Base-by-base conservation (phyloP, 1,140 invertebrate genomes). In the Caenorhabditis inopinata region DNA sequence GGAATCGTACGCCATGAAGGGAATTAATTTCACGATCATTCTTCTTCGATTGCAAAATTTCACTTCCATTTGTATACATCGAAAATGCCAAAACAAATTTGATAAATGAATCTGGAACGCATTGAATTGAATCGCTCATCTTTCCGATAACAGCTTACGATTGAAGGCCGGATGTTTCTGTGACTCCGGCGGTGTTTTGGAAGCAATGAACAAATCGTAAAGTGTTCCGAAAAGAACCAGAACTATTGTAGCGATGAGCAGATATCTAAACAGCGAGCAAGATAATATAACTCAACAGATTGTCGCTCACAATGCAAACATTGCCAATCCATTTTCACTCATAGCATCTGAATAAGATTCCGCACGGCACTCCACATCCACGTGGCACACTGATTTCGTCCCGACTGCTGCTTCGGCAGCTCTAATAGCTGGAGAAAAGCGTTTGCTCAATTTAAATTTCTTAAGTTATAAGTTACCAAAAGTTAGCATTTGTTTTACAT, bases 141-240 rank as follows among this genome's bases (percentile, higher is more conserved):
- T 5, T 7, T 7, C 5, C 14, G 38, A 42, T 5, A 42, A 32
- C 9, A 23, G 2, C 32, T 68, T 21, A 68, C 58, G 58, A 21
- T 68, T 68, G n/a, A 38, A 68, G 1, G 58, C 58, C 9, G 25
- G 11, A 21, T n/a, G 18, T 6, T 38, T 12, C 25, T 68, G n/a
- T 11, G 16, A n/a, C 27, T 53, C 58, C 38, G 74, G 51, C 21
- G 58, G 46, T 23, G 62, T 16, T 45, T 58, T 81, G n/a, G 62
- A 46, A n/a, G 77, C 23, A 18, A 85, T 68, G 45, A 82, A 85
- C 47, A 84, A 62, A 58, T 88, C 87, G 53, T 88, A 88, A 32
- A 82, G 74, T 11, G 87, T 85, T 18, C 87, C 87, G 49, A 88
- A 88, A 18, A 87, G 35, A 76, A 88, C 82, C 32, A 88, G 47